phyloP scores from a whole-genome alignment of 2,797 vertebrate genomes.

The Melanotaenia nigrans region DNA sequence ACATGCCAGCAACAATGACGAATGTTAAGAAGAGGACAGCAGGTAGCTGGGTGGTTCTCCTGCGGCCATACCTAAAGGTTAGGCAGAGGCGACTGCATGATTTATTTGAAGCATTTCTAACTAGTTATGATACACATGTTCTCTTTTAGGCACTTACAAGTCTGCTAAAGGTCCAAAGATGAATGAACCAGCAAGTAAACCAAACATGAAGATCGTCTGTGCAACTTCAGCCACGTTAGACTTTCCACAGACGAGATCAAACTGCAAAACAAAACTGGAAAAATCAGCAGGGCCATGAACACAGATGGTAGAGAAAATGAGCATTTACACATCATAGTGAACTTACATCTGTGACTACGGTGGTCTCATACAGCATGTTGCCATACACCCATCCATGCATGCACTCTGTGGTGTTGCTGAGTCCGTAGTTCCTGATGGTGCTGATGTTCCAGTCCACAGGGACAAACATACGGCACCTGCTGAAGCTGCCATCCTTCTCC shows the following conservation, averaged over 20 bases:
- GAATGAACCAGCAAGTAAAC: slow-evolving; percentile 76
- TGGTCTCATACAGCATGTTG: slow-evolving; percentile 62
- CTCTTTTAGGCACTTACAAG: slow-evolving; percentile 43
- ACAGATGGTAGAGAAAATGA: background rate
- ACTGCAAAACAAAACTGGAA: slow-evolving; percentile 66
- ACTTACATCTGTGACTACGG: slow-evolving; percentile 85
- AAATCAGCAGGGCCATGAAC: background rate
- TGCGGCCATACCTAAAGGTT: slow-evolving; percentile 81
- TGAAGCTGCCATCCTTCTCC: slow-evolving; percentile 66
- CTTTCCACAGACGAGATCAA: slow-evolving; percentile 83
- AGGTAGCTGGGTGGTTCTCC: slow-evolving; percentile 72
- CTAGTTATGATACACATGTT: background rate
- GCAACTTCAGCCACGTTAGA: slow-evolving; percentile 66
- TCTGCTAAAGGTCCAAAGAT: slow-evolving; percentile 83
- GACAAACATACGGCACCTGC: slow-evolving; percentile 85
- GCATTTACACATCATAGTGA: background rate
- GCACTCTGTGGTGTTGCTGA: slow-evolving; percentile 82
- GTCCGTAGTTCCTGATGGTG: slow-evolving; percentile 72
- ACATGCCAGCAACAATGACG: slow-evolving; percentile 68
- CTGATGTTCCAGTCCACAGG: slow-evolving; percentile 80
- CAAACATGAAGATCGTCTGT: slow-evolving; percentile 79
- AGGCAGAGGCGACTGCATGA: background rate
- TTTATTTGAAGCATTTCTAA: background rate
- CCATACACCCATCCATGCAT: slow-evolving; percentile 83
- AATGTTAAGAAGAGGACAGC: slow-evolving; percentile 68